Base-by-base conservation (phyloP, 2,888 invertebrate species). In the Meteorus cinctellus region DNA sequence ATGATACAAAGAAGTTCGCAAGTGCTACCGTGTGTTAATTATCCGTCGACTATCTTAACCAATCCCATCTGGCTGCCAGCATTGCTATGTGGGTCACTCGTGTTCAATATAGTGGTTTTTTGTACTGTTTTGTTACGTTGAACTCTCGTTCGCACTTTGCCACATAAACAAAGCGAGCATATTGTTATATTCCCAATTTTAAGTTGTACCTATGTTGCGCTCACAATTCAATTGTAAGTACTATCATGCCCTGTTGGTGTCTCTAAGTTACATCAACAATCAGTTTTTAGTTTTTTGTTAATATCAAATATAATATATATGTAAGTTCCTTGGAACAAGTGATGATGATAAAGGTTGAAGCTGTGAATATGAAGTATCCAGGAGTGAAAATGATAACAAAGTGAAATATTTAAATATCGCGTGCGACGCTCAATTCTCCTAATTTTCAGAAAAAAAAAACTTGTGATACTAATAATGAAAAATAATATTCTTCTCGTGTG, bases 31-130 rank as follows among this genome's bases (percentile, higher is more conserved):
- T 75, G 70, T 67, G 45, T 24, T 27, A 72, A 48, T 65, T 74
- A 74, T 66, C 66, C 71, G 60, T 45, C 78, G 4, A 81, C 83
- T 0, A 75, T 87, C 31, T 75, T 86, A 6, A 82, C 83, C 4
- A 88, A 81, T 79, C 85, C 86, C 4, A 69, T 81, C 4, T 89
- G 88, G 88, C 75, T 89, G 10, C 82, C 86, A 14, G 81, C 78
- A 14, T 72, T 89, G 14, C 80, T 89, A 5, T 87, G 88, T 67
- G 85, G 87, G 31, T 88, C 89, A 0, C 77, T 89, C 14, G 73
- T 89, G 16, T 78, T 89, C 45, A 89, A 89, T 72, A 84, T 88
- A 74, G 81, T 85, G 63, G 84, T 89, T 31, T 77, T 89, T 31
- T 87, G 87, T 76, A 84, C 84, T 59, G 84, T 85, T 69, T 80